Base-by-base conservation (phyloP, 2,113 vertebrate genomes). In the Gracilinanus agilis region DNA sequence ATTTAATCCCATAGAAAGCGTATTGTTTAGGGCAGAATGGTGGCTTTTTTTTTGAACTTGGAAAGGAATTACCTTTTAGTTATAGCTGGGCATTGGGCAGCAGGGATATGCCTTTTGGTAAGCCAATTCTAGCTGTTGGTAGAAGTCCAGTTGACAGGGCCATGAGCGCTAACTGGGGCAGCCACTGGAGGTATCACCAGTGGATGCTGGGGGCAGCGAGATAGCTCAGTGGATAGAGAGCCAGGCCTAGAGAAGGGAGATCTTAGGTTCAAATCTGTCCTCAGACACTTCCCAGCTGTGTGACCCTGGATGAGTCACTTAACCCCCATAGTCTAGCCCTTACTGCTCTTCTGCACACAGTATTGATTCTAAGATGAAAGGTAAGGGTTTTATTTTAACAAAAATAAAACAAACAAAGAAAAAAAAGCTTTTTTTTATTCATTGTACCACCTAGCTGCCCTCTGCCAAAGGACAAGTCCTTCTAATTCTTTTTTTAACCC, bases 1-100 rank as follows among this genome's bases (percentile, higher is more conserved):
- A 90, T 83, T 95, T 97, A 97, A 97, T 96, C 95, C 56, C 49
- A 67, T 95, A 83, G 88, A 96, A 98, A 97, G 93, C 27, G 91
- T 9, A 88, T 89, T 90, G 97, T 96, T 96, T 88, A 53, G 13
- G 75, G 88, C 93, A 44, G 95, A 95, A 25, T 93, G 93, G 89
- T 0, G 10, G 58, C 92, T 95, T 93, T 89, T 49, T 90, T 96
- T 89, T 90, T 89, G 92, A 75, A 75, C 34, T 16, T n/a, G 75
- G 40, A 25, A 25, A 89, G 96, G 88, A 96, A 67, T 91, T 96
- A 90, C 9, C 19, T 91, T 97, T 93, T 89, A 90, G 94, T 95
- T 97, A 61, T 90, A 91, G 1, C 83, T 96, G 44, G 93, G 89
- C 89, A 49, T 16, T 54, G n/a, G n/a, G 27, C n/a, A 53, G 90